Evolutionary conservation across 2,797 vertebrate genomes (phyloP).

Genomic region (Manis crassicaudata): DNA sequence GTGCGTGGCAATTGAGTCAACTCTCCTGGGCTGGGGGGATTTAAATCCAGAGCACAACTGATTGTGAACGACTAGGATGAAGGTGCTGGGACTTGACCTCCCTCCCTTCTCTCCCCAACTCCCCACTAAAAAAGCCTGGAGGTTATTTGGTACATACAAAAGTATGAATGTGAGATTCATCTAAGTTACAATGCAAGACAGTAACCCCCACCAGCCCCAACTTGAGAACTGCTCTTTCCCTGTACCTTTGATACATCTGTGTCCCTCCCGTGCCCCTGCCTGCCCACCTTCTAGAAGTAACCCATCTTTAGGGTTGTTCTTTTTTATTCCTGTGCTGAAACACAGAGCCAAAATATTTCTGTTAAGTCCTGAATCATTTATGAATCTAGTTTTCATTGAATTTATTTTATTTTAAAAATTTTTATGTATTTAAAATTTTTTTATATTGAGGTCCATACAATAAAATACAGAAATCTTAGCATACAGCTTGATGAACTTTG

Average conservation of each 20-base stretch:
- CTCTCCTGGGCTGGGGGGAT: not conserved
- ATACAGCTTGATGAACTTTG: too few species aligned
- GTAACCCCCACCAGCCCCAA: not conserved
- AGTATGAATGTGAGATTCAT: not conserved
- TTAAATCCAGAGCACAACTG: not conserved
- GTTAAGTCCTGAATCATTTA: too few species aligned
- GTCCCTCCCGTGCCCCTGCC: not conserved
- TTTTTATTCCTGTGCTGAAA: not conserved
- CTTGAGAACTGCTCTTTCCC: not conserved
- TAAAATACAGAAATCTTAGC: too few species aligned
- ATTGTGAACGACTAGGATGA: not conserved
- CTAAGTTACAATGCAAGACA: not conserved
- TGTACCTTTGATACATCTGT: not conserved
- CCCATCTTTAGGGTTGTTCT: not conserved
- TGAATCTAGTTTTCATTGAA: too few species aligned
- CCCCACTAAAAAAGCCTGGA: not conserved
- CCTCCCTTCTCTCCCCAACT: not conserved
- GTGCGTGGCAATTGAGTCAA: not conserved
- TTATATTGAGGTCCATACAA: too few species aligned
- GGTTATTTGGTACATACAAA: not conserved
- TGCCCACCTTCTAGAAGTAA: slow-evolving; percentile 7
- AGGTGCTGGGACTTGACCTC: not conserved
- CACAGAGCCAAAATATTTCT: too few species aligned
- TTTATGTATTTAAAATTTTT: too few species aligned
- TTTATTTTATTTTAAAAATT: too few species aligned